Evolutionary conservation across 2,888 invertebrate species (phyloP).

Genomic region (Aelia acuminata): DNA sequence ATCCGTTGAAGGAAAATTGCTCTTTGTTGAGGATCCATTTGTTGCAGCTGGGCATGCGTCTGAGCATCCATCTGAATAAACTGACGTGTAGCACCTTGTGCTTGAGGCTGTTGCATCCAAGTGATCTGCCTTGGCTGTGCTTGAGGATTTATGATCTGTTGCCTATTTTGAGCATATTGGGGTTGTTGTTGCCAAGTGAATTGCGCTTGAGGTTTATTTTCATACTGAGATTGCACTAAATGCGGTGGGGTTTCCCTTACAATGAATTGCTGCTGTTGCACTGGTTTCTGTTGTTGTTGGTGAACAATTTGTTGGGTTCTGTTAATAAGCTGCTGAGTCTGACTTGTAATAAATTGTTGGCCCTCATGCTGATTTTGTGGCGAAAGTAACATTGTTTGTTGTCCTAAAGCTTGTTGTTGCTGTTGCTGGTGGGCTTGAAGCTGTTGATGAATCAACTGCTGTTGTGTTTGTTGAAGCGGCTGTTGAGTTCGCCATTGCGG

Average conservation of each 20-base stretch:
- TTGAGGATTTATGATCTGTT: slow-evolving; percentile 67
- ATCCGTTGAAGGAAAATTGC: slow-evolving; percentile 85
- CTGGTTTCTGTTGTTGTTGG: slow-evolving; percentile 65
- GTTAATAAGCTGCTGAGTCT: slow-evolving; percentile 65
- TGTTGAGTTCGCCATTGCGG: slow-evolving; percentile 59
- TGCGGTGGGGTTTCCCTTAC: slow-evolving; percentile 66
- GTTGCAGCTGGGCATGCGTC: slow-evolving; percentile 86
- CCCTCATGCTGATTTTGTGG: slow-evolving; percentile 62
- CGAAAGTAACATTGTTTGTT: slow-evolving; percentile 65
- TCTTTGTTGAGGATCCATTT: slow-evolving; percentile 84
- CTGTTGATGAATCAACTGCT: slow-evolving; percentile 70
- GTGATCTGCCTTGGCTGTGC: slow-evolving; percentile 68
- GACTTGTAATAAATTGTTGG: slow-evolving; percentile 67
- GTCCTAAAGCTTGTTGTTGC: slow-evolving; percentile 66
- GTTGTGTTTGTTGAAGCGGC: slow-evolving; percentile 69
- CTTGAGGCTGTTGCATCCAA: slow-evolving; percentile 64
- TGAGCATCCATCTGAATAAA: slow-evolving; percentile 87
- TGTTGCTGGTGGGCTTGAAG: slow-evolving; percentile 69
- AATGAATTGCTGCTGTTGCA: slow-evolving; percentile 65
- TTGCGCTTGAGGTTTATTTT: slow-evolving; percentile 66
- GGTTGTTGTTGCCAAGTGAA: slow-evolving; percentile 66
- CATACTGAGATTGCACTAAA: slow-evolving; percentile 68
- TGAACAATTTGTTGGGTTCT: slow-evolving; percentile 65
- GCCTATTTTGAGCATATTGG: slow-evolving; percentile 66
- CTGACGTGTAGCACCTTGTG: slow-evolving; percentile 73